These are phyloP conservation scores for Folsomia candida DNA, from an alignment of 2,888 invertebrate genomes.

Conservation along the genomic window DNA sequence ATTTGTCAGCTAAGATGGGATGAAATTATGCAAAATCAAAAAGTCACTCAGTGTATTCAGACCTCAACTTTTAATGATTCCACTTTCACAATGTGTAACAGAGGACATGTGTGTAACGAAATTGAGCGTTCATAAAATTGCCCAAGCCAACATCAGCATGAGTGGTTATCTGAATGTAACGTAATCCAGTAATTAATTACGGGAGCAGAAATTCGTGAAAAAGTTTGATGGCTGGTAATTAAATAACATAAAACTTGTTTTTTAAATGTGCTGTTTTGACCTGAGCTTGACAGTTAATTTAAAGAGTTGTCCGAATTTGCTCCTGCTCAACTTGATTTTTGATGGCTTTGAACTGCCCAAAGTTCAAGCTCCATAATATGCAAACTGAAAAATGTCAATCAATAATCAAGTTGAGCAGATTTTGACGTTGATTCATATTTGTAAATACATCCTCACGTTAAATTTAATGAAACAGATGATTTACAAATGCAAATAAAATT, in stretches of 20 bases:
- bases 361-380: too few species aligned
- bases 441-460: not conserved
- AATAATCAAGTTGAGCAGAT: too few species aligned
- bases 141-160: not conserved
- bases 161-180: not conserved
- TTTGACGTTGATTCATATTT: not conserved
- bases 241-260: slow-evolving; percentile 1
- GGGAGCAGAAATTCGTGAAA: slow-evolving; percentile 1
- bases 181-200: not conserved
- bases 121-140: too few species aligned
- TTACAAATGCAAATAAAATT: not conserved
- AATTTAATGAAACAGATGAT: not conserved
- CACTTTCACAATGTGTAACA: not conserved
- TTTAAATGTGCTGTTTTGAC: not conserved
- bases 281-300: slow-evolving; percentile 5
- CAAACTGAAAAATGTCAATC: slow-evolving; percentile 5
- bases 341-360: not conserved
- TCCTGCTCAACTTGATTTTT: not conserved
- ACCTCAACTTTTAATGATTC: not conserved
- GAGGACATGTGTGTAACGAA: too few species aligned
- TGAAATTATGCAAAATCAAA: not conserved
- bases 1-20: too few species aligned
- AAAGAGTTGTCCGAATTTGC: not conserved
- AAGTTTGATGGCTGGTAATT: not conserved
- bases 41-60: not conserved